Base-by-base conservation (phyloP, 2,797 vertebrate genomes). In the Neostethus bicornis region DNA sequence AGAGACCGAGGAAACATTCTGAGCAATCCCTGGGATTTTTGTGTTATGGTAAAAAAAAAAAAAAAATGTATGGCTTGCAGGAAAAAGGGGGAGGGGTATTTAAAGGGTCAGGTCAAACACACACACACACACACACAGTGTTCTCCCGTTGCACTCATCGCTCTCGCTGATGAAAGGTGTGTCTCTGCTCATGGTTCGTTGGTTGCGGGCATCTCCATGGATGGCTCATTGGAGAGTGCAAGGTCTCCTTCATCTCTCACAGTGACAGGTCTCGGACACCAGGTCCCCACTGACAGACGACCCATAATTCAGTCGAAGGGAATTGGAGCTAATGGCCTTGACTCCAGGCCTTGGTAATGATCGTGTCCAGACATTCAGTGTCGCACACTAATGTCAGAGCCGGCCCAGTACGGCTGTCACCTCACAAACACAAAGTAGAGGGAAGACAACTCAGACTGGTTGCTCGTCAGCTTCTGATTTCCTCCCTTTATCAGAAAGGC, bases 161-260 rank as follows among this genome's bases (percentile, higher is more conserved):
- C 81, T 88, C 83, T 91, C 88, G 76, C 59, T 87, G 85, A 87
- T 88, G 84, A 92, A 84, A 87, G 86, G 86, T 90, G 86, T 77
- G 84, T 75, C 80, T 84, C 73, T 66, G 65, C 69, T 75, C 73
- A 85, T 53, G 83, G 79, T 71, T 85, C 85, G 68, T 89, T 89
- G 85, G 73, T 87, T 69, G 74, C 65, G 50, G 88, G 75, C 83
- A 88, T 89, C 75, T 85, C 87, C 77, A 66, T 61, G 73, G 87
- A 88, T 61, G 86, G 80, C 86, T 93, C 90, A 91, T 91, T 91
- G 89, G 71, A 84, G 83, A 87, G 83, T 77, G 83, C 80, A 83
- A 87, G 85, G 85, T 87, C 80, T 72, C 77, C 86, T 91, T 87
- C 79, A 91, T 91, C 77, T 87, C 87, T 88, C 78, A 82, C 76